Conservation (phyloP, 1,140 invertebrate species). For the Pogonognathellus flavescens region DNA sequence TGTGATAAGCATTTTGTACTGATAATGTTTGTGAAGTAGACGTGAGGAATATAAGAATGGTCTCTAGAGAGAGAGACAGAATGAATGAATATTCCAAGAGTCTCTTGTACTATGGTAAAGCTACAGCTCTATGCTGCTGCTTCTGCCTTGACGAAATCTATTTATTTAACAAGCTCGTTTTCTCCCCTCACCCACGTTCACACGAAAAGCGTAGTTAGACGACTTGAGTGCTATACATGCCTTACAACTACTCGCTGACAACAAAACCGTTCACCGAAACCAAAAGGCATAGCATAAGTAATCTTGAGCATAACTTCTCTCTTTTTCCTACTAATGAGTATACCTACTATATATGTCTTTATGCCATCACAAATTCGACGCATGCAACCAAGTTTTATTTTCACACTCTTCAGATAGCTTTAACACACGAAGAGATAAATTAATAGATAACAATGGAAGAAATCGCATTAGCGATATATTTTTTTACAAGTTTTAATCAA, state of each 20-base stretch:
- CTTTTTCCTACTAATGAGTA: too few relatives aligned
- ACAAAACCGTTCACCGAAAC: not conserved
- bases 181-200: constrained; percentile 39
- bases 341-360: too few relatives aligned
- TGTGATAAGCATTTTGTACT: too few relatives aligned
- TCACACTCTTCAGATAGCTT: too few relatives aligned
- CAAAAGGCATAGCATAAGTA: not conserved
- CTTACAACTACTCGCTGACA: not conserved
- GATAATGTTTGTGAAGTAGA: constrained; percentile 3
- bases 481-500: too few relatives aligned
- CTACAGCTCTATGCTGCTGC: not conserved
- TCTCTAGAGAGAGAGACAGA: constrained; percentile 8
- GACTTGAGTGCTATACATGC: not conserved
- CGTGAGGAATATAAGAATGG: constrained; percentile 22
- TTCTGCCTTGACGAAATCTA: constrained; percentile 52
- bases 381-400: too few relatives aligned
- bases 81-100: constrained; percentile 30
- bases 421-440: too few relatives aligned
- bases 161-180: constrained; percentile 59
- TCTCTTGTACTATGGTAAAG: constrained; percentile 1
- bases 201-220: constrained; percentile 3
- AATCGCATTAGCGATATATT: too few relatives aligned
- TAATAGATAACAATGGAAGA: too few relatives aligned
- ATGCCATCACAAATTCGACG: too few relatives aligned
- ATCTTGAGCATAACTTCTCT: too few relatives aligned